These are phyloP conservation scores for Lytechinus variegatus DNA, from an alignment of 35 echinoderm and acorn worm genomes.

Conservation along the genomic window DNA sequence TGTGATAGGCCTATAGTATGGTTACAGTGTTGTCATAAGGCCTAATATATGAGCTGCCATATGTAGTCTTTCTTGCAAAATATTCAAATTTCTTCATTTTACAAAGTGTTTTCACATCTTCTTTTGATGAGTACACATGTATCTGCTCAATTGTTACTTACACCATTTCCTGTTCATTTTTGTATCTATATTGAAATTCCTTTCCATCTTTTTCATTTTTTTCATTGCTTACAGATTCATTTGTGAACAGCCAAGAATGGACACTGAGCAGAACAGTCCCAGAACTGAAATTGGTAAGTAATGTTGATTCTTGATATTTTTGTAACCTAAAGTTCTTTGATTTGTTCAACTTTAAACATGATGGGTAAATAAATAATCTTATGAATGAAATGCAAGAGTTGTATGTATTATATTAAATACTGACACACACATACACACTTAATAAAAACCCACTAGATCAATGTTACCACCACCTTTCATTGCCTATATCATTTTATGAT, in stretches of 20 bases:
- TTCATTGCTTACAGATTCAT: constrained; percentile 81
- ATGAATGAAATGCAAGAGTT: too few species aligned
- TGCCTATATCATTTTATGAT: too few species aligned
- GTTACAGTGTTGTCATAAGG: background rate
- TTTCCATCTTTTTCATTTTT: constrained; percentile 51
- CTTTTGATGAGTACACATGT: background rate
- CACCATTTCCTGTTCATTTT: too few species aligned
- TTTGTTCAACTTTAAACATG: too few species aligned
- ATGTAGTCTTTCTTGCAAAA: background rate
- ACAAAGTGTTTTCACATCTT: constrained; percentile 24
- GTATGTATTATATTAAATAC: too few species aligned
- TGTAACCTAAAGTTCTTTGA: too few species aligned
- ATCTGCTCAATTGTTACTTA: too few species aligned
- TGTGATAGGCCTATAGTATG: background rate
- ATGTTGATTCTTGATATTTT: too few species aligned
- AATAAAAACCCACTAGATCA: too few species aligned
- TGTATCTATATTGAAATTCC: background rate
- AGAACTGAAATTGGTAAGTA: constrained; percentile 98
- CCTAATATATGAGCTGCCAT: background rate
- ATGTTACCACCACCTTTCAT: too few species aligned
- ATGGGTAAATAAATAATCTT: too few species aligned
- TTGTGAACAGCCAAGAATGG: constrained; percentile 99
- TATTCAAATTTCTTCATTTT: background rate
- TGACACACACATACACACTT: too few species aligned
- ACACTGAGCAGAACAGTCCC: constrained; percentile 98